These are phyloP conservation scores for Hemaris fuciformis DNA, from an alignment of 2,888 invertebrate genomes.

Conservation along the genomic window DNA sequence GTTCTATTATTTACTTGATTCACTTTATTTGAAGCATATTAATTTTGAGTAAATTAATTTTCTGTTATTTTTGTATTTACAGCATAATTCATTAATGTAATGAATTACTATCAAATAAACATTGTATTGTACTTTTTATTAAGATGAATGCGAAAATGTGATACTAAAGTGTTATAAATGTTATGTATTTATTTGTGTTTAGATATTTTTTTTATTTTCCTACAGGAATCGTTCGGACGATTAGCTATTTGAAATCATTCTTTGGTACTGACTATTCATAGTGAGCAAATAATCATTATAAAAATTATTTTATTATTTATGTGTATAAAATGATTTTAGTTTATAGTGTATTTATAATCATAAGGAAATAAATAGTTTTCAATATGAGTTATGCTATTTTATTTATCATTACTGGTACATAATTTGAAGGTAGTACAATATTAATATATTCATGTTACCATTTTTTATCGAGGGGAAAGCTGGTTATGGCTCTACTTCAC, in stretches of 20 bases:
- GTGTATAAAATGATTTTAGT: conserved; percentile 26
- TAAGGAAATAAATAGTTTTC: conserved; percentile 31
- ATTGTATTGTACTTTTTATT: neutral
- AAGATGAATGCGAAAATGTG: neutral
- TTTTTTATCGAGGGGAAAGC: too few species aligned
- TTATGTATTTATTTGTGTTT: neutral
- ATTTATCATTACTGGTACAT: neutral
- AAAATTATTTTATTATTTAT: conserved; percentile 9
- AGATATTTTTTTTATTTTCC: neutral
- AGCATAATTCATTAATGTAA: neutral
- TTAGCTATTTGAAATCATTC: neutral
- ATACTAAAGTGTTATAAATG: neutral
- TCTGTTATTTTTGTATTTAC: too few species aligned
- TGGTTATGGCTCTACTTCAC: too few species aligned
- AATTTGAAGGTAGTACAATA: too few species aligned
- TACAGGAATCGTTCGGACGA: neutral
- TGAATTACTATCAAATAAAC: neutral
- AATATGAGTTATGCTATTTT: conserved; percentile 4
- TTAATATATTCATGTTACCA: too few species aligned
- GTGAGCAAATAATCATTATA: neutral
- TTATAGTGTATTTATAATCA: conserved; percentile 27
- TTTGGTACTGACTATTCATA: conserved; percentile 2
- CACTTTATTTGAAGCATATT: neutral
- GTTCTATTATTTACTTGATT: neutral
- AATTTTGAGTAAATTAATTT: neutral